These are phyloP conservation scores for Polypedilum pembai DNA, from an alignment of 1,140 invertebrate species.

Conservation along the genomic window DNA sequence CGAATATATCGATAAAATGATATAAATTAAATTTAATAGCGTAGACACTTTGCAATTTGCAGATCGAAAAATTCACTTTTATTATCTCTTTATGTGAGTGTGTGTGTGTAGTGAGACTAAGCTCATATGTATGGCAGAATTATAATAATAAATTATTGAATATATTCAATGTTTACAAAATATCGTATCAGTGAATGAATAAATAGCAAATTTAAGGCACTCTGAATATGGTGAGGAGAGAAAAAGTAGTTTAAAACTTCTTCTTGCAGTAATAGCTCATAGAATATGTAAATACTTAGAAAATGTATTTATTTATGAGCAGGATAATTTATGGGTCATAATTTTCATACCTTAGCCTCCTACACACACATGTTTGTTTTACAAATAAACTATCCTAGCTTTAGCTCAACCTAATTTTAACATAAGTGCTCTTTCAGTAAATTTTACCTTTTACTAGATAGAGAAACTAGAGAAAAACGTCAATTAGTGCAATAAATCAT, in stretches of 20 bases:
- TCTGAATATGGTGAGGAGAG: neutral
- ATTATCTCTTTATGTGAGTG: neutral
- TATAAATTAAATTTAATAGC: constrained; percentile 20
- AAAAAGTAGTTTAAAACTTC: neutral
- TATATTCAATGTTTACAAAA: neutral
- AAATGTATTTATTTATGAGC: constrained; percentile 3
- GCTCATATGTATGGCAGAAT: neutral
- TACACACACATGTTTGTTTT: too few species aligned
- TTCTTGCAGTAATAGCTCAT: neutral
- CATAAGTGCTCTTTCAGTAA: too few species aligned
- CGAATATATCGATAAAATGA: neutral
- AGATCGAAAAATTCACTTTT: neutral
- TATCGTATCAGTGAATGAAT: neutral
- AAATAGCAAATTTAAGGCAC: neutral
- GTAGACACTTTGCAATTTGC: neutral
- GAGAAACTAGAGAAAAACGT: too few species aligned
- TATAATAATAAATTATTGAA: constrained; percentile 20
- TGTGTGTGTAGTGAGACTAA: too few species aligned
- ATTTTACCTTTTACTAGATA: too few species aligned
- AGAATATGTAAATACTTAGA: constrained; percentile 13
- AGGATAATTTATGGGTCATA: neutral
- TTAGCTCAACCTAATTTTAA: too few species aligned
- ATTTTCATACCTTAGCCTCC: neutral
- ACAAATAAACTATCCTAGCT: too few species aligned
- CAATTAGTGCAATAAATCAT: too few species aligned